Base-by-base conservation (phyloP, 2,113 vertebrate genomes). In the Zapornia atra region DNA sequence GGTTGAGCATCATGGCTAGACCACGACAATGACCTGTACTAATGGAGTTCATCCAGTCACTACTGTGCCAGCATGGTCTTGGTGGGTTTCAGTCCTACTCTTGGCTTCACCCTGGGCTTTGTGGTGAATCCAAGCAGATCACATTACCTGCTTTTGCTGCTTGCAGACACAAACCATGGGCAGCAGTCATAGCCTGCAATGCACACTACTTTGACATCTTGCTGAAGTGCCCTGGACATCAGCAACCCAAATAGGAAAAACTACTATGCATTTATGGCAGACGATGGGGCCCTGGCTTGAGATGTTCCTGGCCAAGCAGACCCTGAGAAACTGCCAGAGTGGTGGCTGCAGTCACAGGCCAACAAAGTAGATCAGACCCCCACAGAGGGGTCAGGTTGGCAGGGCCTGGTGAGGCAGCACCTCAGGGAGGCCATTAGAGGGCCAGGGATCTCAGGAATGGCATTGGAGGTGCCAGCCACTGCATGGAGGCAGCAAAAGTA, bases 381-480 rank as follows among this genome's bases (percentile, higher is more conserved):
- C 61, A 19, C 0, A 1, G 25, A 78, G 22, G 15, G 15, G 20
- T 50, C 0, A 0, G 8, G 26, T 10, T 0, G 0, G 57, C 29
- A 1, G 0, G 17, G 9, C 6, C 40, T 70, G 38, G 8, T 0
- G 2, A 51, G 50, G 21, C 44, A 75, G 44, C 11, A 8, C 12
- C 19, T 34, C 38, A 29, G 44, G 31, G 28, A 29, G 5, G 19
- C 9, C 1, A 0, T 1, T 60, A 44, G n/a, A 54, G 36, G 6
- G 15, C 16, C 0, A 0, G 25, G 25, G 6, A 19, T 40, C 29
- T 42, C 2, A 0, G 16, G 12, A 44, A 29, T 11, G 29, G 10
- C 1, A 0, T 5, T 9, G 6, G 13, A 82, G 22, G 16, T 1
- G 0, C 12, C 64, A 84, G 12, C 6, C 12, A 7, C 51, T 20